Evolutionary conservation across 1,140 invertebrate genomes (phyloP).

Genomic region (Drosophila setifemur): DNA sequence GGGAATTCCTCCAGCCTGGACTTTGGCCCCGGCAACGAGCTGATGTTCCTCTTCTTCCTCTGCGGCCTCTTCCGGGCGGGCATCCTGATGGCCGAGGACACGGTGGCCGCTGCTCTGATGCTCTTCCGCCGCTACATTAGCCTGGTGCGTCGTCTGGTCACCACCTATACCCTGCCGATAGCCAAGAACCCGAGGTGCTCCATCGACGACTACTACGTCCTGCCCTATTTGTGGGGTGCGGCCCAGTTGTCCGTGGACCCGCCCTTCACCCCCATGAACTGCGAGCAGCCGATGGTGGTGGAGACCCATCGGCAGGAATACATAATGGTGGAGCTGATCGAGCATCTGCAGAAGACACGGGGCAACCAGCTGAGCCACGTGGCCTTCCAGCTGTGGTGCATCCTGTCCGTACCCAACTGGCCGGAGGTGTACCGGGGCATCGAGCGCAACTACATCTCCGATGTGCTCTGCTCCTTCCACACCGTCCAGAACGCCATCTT

Average conservation of each 20-base stretch:
- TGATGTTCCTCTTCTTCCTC: slow-evolving; percentile 60
- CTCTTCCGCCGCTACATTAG: slow-evolving; percentile 42
- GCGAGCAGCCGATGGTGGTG: background rate
- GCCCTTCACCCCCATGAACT: slow-evolving; percentile 27
- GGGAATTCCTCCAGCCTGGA: slow-evolving; percentile 16
- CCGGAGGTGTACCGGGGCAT: slow-evolving; percentile 33
- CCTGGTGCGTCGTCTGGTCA: slow-evolving; percentile 31
- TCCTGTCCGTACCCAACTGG: slow-evolving; percentile 47
- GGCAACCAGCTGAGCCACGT: background rate
- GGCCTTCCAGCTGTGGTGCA: slow-evolving; percentile 59
- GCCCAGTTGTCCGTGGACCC: slow-evolving; percentile 30
- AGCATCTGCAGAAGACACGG: slow-evolving; percentile 22
- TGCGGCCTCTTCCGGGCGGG: slow-evolving; percentile 43
- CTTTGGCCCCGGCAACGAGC: slow-evolving; percentile 40
- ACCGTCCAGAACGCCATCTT: slow-evolving; percentile 38
- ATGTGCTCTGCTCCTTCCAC: slow-evolving; percentile 34
- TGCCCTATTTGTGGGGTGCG: slow-evolving; percentile 54
- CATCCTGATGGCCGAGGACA: slow-evolving; percentile 33
- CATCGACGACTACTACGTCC: slow-evolving; percentile 38
- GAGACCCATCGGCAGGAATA: slow-evolving; percentile 3
- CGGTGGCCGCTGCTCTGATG: slow-evolving; percentile 41
- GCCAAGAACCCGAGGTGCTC: background rate
- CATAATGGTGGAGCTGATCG: slow-evolving; percentile 37
- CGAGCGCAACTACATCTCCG: slow-evolving; percentile 24
- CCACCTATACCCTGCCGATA: slow-evolving; percentile 10